phyloP scores from a whole-genome alignment of 1,140 invertebrate species.

The Lepidostoma basale region DNA sequence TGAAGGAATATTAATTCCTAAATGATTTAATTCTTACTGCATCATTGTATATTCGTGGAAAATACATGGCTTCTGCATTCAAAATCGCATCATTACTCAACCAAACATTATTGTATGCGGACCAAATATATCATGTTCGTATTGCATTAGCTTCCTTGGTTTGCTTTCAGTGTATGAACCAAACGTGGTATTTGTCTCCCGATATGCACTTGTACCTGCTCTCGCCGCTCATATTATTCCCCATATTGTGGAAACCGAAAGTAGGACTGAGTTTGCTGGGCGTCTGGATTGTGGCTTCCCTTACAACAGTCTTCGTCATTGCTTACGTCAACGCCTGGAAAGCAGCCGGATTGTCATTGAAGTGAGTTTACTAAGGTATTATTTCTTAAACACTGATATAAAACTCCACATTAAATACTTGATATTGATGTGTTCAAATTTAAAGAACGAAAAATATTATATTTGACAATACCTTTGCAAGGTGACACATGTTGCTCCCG shows the following conservation, averaged over 20 bases:
- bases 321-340: conserved; percentile 29
- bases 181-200: conserved; percentile 60
- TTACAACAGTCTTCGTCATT: conserved; percentile 21
- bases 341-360: conserved; percentile 6
- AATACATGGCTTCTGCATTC: neutral
- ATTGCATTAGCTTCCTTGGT: neutral
- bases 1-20: neutral
- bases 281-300: conserved; percentile 28
- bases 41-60: neutral
- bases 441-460: neutral
- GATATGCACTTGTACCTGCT: conserved; percentile 60
- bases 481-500: too few relatives aligned
- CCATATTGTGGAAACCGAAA: conserved; percentile 28
- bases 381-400: too few relatives aligned
- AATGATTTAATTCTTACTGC: neutral
- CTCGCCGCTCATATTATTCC: conserved; percentile 51
- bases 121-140: neutral
- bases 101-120: neutral
- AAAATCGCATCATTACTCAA: neutral
- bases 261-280: neutral
- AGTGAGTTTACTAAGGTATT: conserved; percentile 5
- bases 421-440: neutral
- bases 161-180: conserved; percentile 61
- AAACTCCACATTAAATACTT: neutral
- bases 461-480: neutral